Percentiles rank a stretch among this genome's conserved stretches.
Evolutionary conservation across 1,140 invertebrate species (phyloP).

Genomic region (Sitobion miscanthi): DNA sequence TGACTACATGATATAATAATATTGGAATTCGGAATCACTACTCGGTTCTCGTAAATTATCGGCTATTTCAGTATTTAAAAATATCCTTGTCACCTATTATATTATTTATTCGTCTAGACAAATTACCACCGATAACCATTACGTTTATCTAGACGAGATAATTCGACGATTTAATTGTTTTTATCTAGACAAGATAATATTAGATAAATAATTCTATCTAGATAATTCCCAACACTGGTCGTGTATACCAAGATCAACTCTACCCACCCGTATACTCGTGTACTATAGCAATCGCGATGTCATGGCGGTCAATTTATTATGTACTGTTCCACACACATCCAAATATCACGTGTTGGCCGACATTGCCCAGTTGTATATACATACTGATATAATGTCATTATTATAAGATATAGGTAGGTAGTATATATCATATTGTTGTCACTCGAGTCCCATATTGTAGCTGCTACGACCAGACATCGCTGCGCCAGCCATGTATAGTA

Average conservation of each 20-base stretch:
- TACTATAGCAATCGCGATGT: neutral
- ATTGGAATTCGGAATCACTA: too few species aligned
- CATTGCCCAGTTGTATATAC: neutral
- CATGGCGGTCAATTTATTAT: neutral
- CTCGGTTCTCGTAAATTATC: too few species aligned
- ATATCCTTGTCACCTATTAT: too few species aligned
- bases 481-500: neutral
- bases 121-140: too few species aligned
- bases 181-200: too few species aligned
- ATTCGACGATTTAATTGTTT: too few species aligned
- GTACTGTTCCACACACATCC: neutral
- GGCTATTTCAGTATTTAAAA: too few species aligned
- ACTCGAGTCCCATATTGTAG: neutral
- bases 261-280: neutral
- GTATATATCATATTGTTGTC: neutral
- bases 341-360: neutral
- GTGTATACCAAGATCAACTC: neutral
- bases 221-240: too few species aligned
- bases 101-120: too few species aligned
- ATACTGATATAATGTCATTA: neutral
- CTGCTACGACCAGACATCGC: neutral
- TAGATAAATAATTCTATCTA: too few species aligned
- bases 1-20: too few species aligned
- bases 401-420: neutral
- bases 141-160: too few species aligned